These are phyloP conservation scores for Timandra comae DNA, from an alignment of 2,888 invertebrate genomes.

Conservation along the genomic window DNA sequence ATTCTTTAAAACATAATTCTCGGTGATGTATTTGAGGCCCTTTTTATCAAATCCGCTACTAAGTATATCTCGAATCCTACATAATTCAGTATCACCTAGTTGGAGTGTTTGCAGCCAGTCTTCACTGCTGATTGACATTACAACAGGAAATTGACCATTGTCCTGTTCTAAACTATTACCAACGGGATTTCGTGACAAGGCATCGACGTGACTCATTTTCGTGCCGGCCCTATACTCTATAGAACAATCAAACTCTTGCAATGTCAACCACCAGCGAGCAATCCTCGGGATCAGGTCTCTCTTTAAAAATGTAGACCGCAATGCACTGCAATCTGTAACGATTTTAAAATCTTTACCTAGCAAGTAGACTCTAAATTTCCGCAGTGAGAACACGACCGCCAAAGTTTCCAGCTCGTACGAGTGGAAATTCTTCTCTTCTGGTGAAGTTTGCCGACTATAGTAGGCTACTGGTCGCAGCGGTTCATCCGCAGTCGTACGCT, in stretches of 20 bases:
- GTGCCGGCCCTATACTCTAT: slow-evolving; percentile 32
- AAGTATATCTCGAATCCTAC: too few relatives aligned
- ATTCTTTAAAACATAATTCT: slow-evolving; percentile 15
- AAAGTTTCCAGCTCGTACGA: slow-evolving; percentile 36
- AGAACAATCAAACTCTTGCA: slow-evolving; percentile 29
- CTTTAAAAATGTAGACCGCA: slow-evolving; percentile 16
- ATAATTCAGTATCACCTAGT: slow-evolving; percentile 12
- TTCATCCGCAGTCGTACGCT: slow-evolving; percentile 12
- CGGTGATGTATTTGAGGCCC: slow-evolving; percentile 15
- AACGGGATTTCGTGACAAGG: slow-evolving; percentile 30
- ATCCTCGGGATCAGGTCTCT: slow-evolving; percentile 19
- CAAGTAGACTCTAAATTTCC: slow-evolving; percentile 22
- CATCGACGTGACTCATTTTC: slow-evolving; percentile 34
- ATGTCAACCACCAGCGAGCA: slow-evolving; percentile 27
- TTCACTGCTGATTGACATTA: background rate
- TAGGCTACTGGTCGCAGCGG: slow-evolving; percentile 16
- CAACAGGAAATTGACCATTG: background rate
- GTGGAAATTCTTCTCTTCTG: background rate
- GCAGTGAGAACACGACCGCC: slow-evolving; percentile 29
- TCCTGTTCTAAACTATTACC: background rate
- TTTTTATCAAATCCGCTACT: too few relatives aligned
- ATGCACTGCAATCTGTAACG: slow-evolving; percentile 21
- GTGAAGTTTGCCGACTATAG: too few relatives aligned
- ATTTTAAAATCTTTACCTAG: slow-evolving; percentile 20
- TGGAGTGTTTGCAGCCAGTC: background rate